Base-by-base conservation (phyloP, 2,888 invertebrate genomes). In the Ametastegia equiseti region DNA sequence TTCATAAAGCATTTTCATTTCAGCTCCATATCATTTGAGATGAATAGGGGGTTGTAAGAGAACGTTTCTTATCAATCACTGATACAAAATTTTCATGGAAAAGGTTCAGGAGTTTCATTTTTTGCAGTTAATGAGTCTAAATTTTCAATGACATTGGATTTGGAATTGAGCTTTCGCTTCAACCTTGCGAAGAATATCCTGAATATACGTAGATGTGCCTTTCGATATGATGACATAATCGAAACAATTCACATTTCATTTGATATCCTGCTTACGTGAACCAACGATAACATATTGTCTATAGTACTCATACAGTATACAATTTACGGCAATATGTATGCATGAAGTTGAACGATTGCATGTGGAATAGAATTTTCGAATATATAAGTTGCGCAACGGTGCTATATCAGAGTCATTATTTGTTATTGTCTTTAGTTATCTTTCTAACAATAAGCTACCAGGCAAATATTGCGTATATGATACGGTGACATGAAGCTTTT, bases 121-220 rank as follows among this genome's bases (percentile, higher is more conserved):
- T 1, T 54, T 54, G 23, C 23, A 23, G 9, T 11, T 7, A 54
- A 54, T 2, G n/a, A 5, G 19, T 50, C n/a, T n/a, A 19, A 50
- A 23, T 19, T 54, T 7, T 23, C 11, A 19, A 23, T 54, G 3
- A 23, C 19, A 54, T 54, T 54, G 19, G 19, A 54, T 23, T 19
- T 11, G 23, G 19, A 54, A 11, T 23, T 9, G 54, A 54, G 23
- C 54, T 11, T 2, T 23, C 54, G 54, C 11, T 54, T 63, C 30
- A 13, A 11, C 30, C 30, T n/a, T n/a, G 30, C 63, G 33, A 23
- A 13, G 30, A 63, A 27, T 5, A 63, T 63, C 15, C 15, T 63
- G 63, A 63, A 63, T 63, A 30, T 33, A 63, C 63, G 30, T n/a
- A n/a, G n/a, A n/a, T n/a, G n/a, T n/a, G n/a, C n/a, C n/a, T 33